Base-by-base conservation (phyloP, 2,113 vertebrate genomes). In the Cyanoramphus novaezelandiae region DNA sequence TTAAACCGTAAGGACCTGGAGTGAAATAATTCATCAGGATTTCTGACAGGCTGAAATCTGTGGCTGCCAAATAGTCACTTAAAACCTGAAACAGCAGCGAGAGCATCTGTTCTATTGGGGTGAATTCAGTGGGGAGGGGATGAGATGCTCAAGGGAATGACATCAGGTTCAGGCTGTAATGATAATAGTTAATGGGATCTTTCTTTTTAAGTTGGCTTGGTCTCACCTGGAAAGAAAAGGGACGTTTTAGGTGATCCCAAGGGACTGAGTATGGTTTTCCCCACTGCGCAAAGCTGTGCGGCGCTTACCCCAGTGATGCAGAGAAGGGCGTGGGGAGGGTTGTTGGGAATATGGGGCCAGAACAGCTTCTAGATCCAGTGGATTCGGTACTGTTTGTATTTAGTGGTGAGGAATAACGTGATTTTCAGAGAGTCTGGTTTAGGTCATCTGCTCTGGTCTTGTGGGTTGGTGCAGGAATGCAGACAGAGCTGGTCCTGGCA, bases 71-170 rank as follows among this genome's bases (percentile, higher is more conserved):
- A 35, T 2, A 46, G 35, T 29, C 44, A 13, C 65, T 81, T 52
- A 72, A 81, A 91, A 24, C n/a, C 57, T 11, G 9, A 11, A 59
- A 1, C 15, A 6, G 35, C 0, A 0, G 10, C 3, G 2, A 86
- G 59, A 82, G 31, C 11, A 13, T 35, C 68, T 9, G 0, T 52
- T 29, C 6, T 4, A 1, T 16, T 0, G 3, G 41, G 33, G 5
- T 44, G 62, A 10, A 29, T 75, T 68, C 6, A 62, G 17, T 3
- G n/a, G 25, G 47, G 50, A 82, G 21, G 17, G 35, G 62, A 10
- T 14, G 62, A 17, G 44, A 11, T 41, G 52, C 10, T 31, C 62
- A 28, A 49, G 59, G 2, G 23, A 33, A 7, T 1, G 12, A 23
- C 1, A 1, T 10, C 35, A 33, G 53, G 7, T 49, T 52, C 52